Base-by-base conservation (phyloP, 2,888 invertebrate species). In the Drosophila monieri region DNA sequence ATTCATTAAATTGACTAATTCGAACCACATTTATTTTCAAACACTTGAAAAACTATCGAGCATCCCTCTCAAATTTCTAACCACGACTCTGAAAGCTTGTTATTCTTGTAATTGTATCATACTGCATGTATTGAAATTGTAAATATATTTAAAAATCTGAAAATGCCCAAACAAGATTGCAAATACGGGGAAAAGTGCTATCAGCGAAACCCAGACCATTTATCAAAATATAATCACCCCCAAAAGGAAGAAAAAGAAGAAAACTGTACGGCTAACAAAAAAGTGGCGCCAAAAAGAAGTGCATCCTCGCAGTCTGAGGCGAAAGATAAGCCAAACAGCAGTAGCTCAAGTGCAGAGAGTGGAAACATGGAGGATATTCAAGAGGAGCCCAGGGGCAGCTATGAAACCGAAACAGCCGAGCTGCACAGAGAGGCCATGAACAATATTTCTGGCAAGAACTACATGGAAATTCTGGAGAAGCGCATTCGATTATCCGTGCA, bases 111-210 rank as follows among this genome's bases (percentile, higher is more conserved):
- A 43, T 62, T 62, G 10, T 46, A 14, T 14, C 18, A 51, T 14
- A 60, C 30, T 51, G 44, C 43, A 44, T 30, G 27, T 15, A 32
- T 51, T 51, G 41, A 49, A 53, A 25, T 53, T 46, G 41, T 52
- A 10, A 41, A 27, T 39, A 27, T 18, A 18, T 14, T 43, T 37
- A 37, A n/a, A 52, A 52, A 14, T 32, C 5, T n/a, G 44, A 72
- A 43, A 66, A 89, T 89, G 85, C 73, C 90, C 0, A 93, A 95
- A 90, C 92, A 91, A 43, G 90, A 94, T 47, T 97, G 97, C 90
- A 95, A 95, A 92, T 97, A 96, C 89, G 96, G 96, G 54, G 90
- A 89, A 5, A 94, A 94, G 77, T 97, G 97, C 90, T 97, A 96
- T 90, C 96, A 96, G 88, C 95, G 94, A 88, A 97, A 97, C 92